Base-by-base conservation (phyloP, 2,113 vertebrate species). In the Oreochromis spilurus region DNA sequence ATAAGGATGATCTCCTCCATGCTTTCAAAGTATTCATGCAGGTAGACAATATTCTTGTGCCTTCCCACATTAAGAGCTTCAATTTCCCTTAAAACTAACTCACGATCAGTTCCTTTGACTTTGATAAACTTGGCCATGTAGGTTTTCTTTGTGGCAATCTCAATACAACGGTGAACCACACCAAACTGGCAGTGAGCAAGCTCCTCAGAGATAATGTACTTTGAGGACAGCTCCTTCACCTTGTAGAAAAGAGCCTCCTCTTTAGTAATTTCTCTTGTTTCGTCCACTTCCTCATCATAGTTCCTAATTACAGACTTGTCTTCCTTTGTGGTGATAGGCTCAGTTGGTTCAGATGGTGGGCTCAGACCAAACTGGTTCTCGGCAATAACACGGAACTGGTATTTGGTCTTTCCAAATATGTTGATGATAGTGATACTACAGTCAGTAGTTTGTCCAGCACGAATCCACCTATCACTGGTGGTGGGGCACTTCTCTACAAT, bases 21-120 rank as follows among this genome's bases (percentile, higher is more conserved):
- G 93, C 98, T 99, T 92, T 99, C 98, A 97, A 99, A 99, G 78
- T 98, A 98, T 95, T 99, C 98, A 72, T 99, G 97, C 75, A 99
- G 96, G 86, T 98, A 97, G 82, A 99, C 91, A 52, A 99, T 90
- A 85, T 98, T 99, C 93, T 57, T 96, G 92, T 99, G 98, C 75
- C 98, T 97, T 90, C 97, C 96, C 36, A 97, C 84, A 55, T 98
- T 99, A 36, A 99, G 96, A 83, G 98, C 98, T 88, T 98, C 98
- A 94, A 99, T 98, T 96, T 99, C 99, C 93, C 99, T 97, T 92
- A 98, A 97, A 88, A 99, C 97, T 79, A 98, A 93, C 91, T 99
- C 98, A 81, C 99, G 98, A 89, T 99, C 99, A 17, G 97, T 97
- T 89, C 98, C 98, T 95, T 97, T 99, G 90, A 99, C 98, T 96